A percentile compares a stretch with the other conserved stretches of the same genome.
Conservation (phyloP, 2,797 vertebrate species). For the Pangasius larnaudii region DNA sequence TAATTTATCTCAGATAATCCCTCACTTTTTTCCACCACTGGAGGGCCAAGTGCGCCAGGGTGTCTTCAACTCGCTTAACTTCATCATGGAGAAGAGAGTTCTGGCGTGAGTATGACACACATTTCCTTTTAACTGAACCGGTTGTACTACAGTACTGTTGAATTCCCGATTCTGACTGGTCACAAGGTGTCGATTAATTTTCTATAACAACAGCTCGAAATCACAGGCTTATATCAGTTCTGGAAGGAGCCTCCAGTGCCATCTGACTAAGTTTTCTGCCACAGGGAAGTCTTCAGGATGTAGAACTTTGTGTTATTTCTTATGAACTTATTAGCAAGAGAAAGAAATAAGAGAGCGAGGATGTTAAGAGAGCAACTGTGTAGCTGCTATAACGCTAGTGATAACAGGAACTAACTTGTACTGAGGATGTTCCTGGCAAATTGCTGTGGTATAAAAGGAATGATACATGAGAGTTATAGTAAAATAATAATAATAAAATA, state of each 20-base stretch:
- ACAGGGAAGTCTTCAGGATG: not conserved
- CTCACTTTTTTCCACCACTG: slow-evolving; percentile 91
- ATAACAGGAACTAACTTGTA: not conserved
- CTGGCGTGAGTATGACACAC: slow-evolving; percentile 85
- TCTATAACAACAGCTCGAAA: not conserved
- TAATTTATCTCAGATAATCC: slow-evolving; percentile 84
- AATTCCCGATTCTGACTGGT: not conserved
- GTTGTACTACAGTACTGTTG: not conserved
- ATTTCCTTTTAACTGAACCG: not conserved
- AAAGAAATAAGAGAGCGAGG: not conserved
- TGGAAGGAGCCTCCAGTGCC: not conserved
- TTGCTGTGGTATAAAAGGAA: not conserved
- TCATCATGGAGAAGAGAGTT: slow-evolving; percentile 98
- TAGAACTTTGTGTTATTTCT: not conserved
- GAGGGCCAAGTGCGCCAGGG: slow-evolving; percentile 92
- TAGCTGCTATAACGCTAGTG: not conserved
- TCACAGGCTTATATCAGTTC: not conserved
- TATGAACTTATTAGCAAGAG: no score
- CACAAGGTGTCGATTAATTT: not conserved
- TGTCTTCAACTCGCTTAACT: slow-evolving; percentile 92
- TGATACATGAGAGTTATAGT: not conserved
- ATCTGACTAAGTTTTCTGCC: not conserved
- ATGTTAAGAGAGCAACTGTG: not conserved
- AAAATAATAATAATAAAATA: not conserved
- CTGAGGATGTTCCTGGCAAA: not conserved